phyloP scores from a whole-genome alignment of 2,113 vertebrate genomes.

The Scalopus aquaticus region DNA sequence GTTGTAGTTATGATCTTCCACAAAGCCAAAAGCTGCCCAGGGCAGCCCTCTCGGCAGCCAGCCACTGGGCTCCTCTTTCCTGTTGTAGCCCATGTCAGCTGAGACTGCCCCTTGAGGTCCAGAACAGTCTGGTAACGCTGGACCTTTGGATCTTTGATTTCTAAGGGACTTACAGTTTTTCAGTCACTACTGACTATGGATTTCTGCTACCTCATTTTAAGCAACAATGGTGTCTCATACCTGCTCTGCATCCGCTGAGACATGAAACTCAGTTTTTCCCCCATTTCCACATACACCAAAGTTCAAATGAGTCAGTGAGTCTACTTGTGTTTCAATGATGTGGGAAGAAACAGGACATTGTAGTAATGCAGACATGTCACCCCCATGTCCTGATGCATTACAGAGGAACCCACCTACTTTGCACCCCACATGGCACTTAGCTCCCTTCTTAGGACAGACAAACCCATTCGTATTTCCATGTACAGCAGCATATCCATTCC shows the following conservation, averaged over 20 bases:
- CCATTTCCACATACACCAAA: not conserved
- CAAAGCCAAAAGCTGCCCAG: not conserved
- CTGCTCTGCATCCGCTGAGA: not conserved
- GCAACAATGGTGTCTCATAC: not conserved
- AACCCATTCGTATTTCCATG: not conserved
- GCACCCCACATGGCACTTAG: not conserved
- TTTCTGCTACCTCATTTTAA: constrained; percentile 31
- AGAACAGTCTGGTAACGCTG: not conserved
- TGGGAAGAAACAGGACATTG: not conserved
- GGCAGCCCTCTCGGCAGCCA: not conserved
- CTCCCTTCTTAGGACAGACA: not conserved
- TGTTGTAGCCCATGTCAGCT: not conserved
- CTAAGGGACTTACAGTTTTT: not conserved
- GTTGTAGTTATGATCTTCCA: not conserved
- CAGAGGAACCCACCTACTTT: not conserved
- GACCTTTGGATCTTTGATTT: not conserved
- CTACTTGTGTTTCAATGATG: not conserved
- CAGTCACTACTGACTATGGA: not conserved
- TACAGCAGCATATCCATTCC: not conserved
- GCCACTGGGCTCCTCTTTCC: not conserved
- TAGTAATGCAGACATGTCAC: not conserved
- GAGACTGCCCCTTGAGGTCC: not conserved
- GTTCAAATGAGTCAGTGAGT: not conserved
- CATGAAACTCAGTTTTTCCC: not conserved
- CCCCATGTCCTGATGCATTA: not conserved